Evolutionary conservation across 2,797 vertebrate genomes (phyloP), one percentile per base, ranked within the genome.

Genomic region (Sylvilagus floridanus): DNA sequence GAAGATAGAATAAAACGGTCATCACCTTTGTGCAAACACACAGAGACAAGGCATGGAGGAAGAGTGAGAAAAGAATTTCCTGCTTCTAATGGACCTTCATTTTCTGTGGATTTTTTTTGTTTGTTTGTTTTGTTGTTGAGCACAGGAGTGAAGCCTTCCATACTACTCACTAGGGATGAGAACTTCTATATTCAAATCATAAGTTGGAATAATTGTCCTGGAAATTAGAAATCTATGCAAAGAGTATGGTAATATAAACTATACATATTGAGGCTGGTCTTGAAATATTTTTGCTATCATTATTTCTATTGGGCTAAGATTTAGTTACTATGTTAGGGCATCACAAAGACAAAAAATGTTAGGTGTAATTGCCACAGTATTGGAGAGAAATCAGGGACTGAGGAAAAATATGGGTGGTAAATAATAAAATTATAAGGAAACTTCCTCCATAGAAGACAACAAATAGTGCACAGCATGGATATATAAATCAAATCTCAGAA

Each of bases 341-440:
- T 50, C 32, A 69, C 9, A 22, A 68, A 82, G 13, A 84, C 37
- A 73, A 71, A 62, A 72, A 19, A 11, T 78, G 7, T 79, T 88
- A 12, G 17, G 2, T 63, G 47, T 24, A n/a, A 14, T 84, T 14
- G 1, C 28, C 21, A 14, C 22, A 54, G 16, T 77, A 8, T 54
- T 86, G 28, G 37, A 77, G 50, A 82, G 14, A 81, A 93, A 37
- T 76, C 24, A n/a, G 42, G 14, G 32, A 83, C 1, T 63, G 24
- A 26, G 7, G 30, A 19, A 76, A 82, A 68, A 77, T 42, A 3
- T 65, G 17, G 82, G 52, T 50, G 11, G 4, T 35, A 75, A 50
- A 57, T 65, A 47, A 52, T 69, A 62, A 84, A 92, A 87, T 92
- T 28, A 65, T 26, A 84, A 22, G 9, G 71, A 78, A 79, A 81